These are phyloP conservation scores for Tachyglossus aculeatus DNA, from an alignment of 2,797 vertebrate species.

Conservation along the genomic window DNA sequence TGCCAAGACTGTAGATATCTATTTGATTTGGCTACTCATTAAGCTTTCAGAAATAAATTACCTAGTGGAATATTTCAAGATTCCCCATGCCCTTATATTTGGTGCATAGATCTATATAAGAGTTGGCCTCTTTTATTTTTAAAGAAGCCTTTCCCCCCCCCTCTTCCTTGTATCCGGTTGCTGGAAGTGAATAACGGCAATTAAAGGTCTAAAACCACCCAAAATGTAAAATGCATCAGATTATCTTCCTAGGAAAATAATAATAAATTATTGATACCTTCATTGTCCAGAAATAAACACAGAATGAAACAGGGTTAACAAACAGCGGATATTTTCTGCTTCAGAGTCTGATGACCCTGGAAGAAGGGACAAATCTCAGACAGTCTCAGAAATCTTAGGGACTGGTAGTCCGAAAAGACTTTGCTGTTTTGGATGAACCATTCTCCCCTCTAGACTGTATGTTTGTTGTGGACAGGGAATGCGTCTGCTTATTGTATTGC, in stretches of 20 bases:
- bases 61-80: neutral
- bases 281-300: constrained; percentile 14
- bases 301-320: neutral
- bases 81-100: neutral
- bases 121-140: neutral
- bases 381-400: constrained; percentile 11
- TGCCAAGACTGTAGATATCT: neutral
- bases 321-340: neutral
- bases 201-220: neutral
- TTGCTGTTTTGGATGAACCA: constrained; percentile 49
- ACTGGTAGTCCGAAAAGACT: constrained; percentile 2
- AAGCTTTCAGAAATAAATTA: neutral
- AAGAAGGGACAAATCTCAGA: neutral
- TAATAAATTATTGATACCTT: constrained; percentile 11
- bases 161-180: neutral
- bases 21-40: neutral
- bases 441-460: no score
- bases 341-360: neutral
- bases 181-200: neutral
- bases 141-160: neutral
- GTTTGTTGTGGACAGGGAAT: no score
- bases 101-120: neutral
- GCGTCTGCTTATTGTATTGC: no score
- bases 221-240: neutral
- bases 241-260: constrained; percentile 8